Conservation (phyloP, 2,888 invertebrate species). For the Morpho deidamia region DNA sequence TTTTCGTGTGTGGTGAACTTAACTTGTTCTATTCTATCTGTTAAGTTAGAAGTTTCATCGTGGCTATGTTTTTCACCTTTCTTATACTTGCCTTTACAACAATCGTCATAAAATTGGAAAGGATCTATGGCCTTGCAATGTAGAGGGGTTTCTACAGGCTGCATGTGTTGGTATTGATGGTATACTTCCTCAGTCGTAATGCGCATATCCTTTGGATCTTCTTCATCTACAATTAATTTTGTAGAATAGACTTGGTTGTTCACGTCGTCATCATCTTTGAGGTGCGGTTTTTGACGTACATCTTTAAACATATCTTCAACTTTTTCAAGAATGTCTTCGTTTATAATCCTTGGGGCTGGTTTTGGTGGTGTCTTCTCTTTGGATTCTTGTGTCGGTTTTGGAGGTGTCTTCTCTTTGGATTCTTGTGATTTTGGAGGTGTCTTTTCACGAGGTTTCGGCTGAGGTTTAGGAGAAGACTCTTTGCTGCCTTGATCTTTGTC, state of each 20-base stretch:
- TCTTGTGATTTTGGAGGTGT: constrained; percentile 64
- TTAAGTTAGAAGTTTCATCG: constrained; percentile 62
- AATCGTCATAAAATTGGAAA: constrained; percentile 57
- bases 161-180: constrained; percentile 65
- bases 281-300: constrained; percentile 52
- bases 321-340: constrained; percentile 66
- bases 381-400: constrained; percentile 59
- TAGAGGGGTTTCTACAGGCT: constrained; percentile 63
- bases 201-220: constrained; percentile 36
- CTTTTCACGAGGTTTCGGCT: constrained; percentile 53
- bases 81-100: constrained; percentile 55
- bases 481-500: constrained; percentile 50
- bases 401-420: constrained; percentile 51
- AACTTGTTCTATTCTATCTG: constrained; percentile 64
- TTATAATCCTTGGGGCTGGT: constrained; percentile 65
- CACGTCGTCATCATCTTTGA: constrained; percentile 53
- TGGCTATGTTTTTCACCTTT: constrained; percentile 60
- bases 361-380: constrained; percentile 60
- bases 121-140: constrained; percentile 49
- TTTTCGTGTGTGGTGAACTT: constrained; percentile 62
- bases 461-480: constrained; percentile 50
- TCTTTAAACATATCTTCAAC: constrained; percentile 76
- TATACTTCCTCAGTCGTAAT: constrained; percentile 52
- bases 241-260: constrained; percentile 57
- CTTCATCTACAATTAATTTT: constrained; percentile 67